Evolutionary conservation across 2,113 vertebrate genomes (phyloP).

Genomic region (Electrona antarctica): DNA sequence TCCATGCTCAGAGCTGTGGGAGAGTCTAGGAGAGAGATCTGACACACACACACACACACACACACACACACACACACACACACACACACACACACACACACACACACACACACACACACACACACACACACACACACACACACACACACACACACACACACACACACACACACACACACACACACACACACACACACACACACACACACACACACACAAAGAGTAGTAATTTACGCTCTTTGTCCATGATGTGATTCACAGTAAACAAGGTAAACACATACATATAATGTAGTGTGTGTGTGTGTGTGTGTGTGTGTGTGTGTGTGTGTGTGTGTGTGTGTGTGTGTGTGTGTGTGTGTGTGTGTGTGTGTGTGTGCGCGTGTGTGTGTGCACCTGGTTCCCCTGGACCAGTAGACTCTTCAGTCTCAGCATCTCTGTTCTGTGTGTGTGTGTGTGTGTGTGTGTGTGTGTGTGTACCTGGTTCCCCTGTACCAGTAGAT

Average conservation of each 20-base stretch:
- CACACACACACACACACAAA: too few relatives aligned
- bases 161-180: slow-evolving; percentile 9
- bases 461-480: slow-evolving; percentile 80
- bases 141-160: slow-evolving; percentile 7
- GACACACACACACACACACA: slow-evolving; percentile 22
- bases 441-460: slow-evolving; percentile 77
- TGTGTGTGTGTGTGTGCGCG: slow-evolving; percentile 72
- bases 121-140: slow-evolving; percentile 5
- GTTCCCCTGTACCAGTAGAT: slow-evolving; percentile 86
- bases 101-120: background rate
- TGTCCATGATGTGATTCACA: background rate
- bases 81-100: slow-evolving; percentile 5
- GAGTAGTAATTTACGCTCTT: too few relatives aligned
- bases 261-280: background rate
- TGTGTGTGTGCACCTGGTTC: slow-evolving; percentile 85
- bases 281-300: slow-evolving; percentile 48
- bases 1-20: slow-evolving; percentile 98
- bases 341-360: slow-evolving; percentile 14
- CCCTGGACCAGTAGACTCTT: slow-evolving; percentile 82
- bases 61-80: background rate
- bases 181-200: too few relatives aligned
- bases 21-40: slow-evolving; percentile 93
- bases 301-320: slow-evolving; percentile 68
- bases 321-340: slow-evolving; percentile 79
- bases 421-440: slow-evolving; percentile 85